These are phyloP conservation scores for Platanista minor DNA, from an alignment of 2,113 vertebrate genomes.

Conservation along the genomic window DNA sequence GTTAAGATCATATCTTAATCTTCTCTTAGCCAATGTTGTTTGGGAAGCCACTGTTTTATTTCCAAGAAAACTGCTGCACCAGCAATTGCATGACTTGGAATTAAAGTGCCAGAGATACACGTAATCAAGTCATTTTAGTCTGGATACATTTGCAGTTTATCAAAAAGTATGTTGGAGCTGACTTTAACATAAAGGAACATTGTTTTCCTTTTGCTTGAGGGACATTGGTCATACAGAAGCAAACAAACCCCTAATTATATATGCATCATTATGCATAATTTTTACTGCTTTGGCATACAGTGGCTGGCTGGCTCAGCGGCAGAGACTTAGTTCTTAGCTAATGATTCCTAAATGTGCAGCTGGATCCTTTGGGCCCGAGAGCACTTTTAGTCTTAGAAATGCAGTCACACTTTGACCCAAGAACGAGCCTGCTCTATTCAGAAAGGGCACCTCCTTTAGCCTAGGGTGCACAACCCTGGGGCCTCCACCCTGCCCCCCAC, in stretches of 20 bases:
- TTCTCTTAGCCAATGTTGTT: background rate
- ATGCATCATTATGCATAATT: slow-evolving; percentile 65
- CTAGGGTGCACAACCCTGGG: background rate
- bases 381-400: background rate
- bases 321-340: slow-evolving; percentile 68
- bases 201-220: slow-evolving; percentile 79
- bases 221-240: slow-evolving; percentile 74
- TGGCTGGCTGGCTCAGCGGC: slow-evolving; percentile 64
- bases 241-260: slow-evolving; percentile 75
- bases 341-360: slow-evolving; percentile 66
- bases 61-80: slow-evolving; percentile 31
- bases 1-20: background rate
- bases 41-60: background rate
- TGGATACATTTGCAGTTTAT: slow-evolving; percentile 68
- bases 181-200: slow-evolving; percentile 78
- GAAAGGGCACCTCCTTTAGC: background rate
- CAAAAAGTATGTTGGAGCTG: slow-evolving; percentile 70
- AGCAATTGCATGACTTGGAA: slow-evolving; percentile 56
- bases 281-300: slow-evolving; percentile 64
- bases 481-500: background rate
- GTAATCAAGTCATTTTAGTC: slow-evolving; percentile 78
- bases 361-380: slow-evolving; percentile 69
- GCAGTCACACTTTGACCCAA: background rate
- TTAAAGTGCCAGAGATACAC: slow-evolving; percentile 72
- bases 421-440: background rate